Evolutionary conservation across 2,888 invertebrate species (phyloP), one percentile per base, ranked within the genome.

Genomic region (Syrista parreyssii): DNA sequence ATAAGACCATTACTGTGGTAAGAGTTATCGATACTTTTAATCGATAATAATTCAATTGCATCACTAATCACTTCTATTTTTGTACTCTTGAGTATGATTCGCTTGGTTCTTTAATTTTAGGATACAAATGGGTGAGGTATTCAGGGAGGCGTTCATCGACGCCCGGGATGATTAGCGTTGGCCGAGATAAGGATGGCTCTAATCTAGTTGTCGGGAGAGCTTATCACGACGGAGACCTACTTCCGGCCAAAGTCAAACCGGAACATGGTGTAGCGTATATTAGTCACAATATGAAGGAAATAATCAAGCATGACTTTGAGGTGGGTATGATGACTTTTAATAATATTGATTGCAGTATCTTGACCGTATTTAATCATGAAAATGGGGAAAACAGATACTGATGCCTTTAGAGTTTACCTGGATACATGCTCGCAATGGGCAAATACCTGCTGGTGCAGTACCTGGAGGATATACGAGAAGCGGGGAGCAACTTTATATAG

Each of bases 401-500:
- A 86, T 88, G 87, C 88, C 85, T 4, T 78, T 86, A 31, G 85
- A 86, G 36, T 87, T 89, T 81, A 77, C 81, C 12, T 90, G 90
- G 88, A 73, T 88, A 15, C 85, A 72, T 4, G 78, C 86, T 30
- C 75, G 82, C 4, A 78, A 87, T 73, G 89, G 91, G 15, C 81
- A 85, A 35, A 83, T 91, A 36, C 92, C 92, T 30, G 84, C 86
- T 6, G 86, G 89, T 75, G 92, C 92, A 11, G 86, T 92, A 31
- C 86, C 87, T 76, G 91, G 85, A 31, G 92, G 92, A 69, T 85
- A 84, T 68, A 90, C 91, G 11, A 81, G 82, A 23, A 80, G 78
- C 31, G 92, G 92, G 12, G 92, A 92, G 84, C 82, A 85, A 33
- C 86, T 92, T 68, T 92, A 88, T 83, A 84, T 92, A 40, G 92